Conservation (phyloP, 1,140 invertebrate genomes). For the Campoletis sonorensis region DNA sequence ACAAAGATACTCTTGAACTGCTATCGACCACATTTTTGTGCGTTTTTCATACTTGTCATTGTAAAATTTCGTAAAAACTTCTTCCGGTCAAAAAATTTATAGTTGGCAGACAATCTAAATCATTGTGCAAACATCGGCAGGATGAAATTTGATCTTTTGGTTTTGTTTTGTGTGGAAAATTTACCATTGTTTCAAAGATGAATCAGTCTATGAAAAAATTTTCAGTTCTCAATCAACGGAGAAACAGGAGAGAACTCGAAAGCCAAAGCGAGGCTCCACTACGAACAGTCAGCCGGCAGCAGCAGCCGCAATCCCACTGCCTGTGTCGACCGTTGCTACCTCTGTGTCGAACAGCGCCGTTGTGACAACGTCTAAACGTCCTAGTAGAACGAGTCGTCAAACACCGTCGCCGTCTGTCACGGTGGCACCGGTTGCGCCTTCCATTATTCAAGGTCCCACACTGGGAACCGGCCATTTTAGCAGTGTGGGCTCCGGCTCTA, state of each 20-base stretch:
- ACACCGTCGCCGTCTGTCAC: conserved; percentile 36
- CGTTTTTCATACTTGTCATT: too few species aligned
- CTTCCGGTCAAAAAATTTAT: too few species aligned
- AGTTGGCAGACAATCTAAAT: too few species aligned
- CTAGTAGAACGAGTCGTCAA: conserved; percentile 64
- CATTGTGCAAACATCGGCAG: too few species aligned
- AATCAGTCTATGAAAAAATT: conserved; percentile 31
- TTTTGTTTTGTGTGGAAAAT: too few species aligned
- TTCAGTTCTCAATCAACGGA: conserved; percentile 74
- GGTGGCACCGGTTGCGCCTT: conserved; percentile 62
- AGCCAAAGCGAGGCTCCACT: conserved; percentile 68
- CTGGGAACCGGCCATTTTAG: conserved; percentile 68
- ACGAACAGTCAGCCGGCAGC: conserved; percentile 63
- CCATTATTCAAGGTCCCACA: conserved; percentile 69
- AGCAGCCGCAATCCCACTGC: conserved; percentile 46
- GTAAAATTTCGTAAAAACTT: too few species aligned
- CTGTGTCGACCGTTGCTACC: conserved; percentile 55
- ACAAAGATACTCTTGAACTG: too few species aligned
- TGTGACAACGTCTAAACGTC: conserved; percentile 67
- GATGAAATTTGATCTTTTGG: too few species aligned
- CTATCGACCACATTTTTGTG: too few species aligned
- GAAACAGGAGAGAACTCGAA: conserved; percentile 71
- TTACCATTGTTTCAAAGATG: too few species aligned
- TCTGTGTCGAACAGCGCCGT: conserved; percentile 59
- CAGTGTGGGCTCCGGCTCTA: conserved; percentile 64